Base-by-base conservation (phyloP, 92 coral and sea anemone genomes). In the Zoanthus sansibaricus region DNA sequence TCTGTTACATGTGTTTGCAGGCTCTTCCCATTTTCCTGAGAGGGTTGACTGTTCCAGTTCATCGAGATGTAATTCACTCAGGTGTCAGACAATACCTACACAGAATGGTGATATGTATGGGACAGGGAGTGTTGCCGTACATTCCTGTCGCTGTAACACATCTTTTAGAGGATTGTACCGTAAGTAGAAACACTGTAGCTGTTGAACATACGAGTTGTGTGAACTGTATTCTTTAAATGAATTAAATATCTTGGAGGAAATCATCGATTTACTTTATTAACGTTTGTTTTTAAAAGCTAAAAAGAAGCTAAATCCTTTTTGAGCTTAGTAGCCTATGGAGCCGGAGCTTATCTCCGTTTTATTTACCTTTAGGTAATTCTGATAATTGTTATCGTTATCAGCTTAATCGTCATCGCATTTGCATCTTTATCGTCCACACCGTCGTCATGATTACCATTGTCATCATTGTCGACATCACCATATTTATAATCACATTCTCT, bases 71-170 rank as follows among this genome's bases (percentile, higher is more conserved):
- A 54, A 95, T 97, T 30, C 99, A 97, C 89, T 95, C 98, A 73
- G 99, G 99, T 2, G 96, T 97, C 78, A 90, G 99, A 5, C 99
- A 97, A 82, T 97, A 95, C 78, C 90, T 97, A 7, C 99, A 97
- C 79, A 84, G 99, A 21, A 97, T 97, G 99, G 95, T 97, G 71
- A 91, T 97, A 0, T 97, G 99, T 72, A 92, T 97, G 82, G 99
- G 98, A 30, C 95, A 93, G 66, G 99, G 92, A 55, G 96, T 97
- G 30, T 82, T 97, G 21, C 99, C 93, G 9, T 93, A 88, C 78
- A 87, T 97, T 20, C 99, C 99, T 18, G 93, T 95, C n/a, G 99
- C 99, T 59, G 98, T 97, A 11, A 88, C 95, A 1, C 99, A 97
- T 89, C 92, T 97, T 9, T 82, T 97, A 49, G 89, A 97, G 87